Percentiles rank a stretch among this genome's conserved stretches.
These are phyloP conservation scores for Ficedula albicollis DNA, from an alignment of 2,797 vertebrate species.

Conservation along the genomic window DNA sequence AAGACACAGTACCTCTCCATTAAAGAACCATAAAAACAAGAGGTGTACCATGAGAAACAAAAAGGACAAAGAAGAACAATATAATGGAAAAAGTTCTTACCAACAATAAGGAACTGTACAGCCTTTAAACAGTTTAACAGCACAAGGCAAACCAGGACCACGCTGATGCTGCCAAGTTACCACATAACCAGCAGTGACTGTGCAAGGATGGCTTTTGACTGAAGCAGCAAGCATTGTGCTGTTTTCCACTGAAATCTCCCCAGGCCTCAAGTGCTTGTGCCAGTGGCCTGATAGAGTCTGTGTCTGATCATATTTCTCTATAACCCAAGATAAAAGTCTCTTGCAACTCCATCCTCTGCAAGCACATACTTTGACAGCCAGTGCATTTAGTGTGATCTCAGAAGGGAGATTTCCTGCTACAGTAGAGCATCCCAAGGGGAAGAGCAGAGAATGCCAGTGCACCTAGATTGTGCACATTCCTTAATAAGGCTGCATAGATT, in stretches of 20 bases:
- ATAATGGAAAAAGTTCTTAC: constrained; percentile 11
- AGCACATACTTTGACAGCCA: neutral
- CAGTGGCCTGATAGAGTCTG: neutral
- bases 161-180: neutral
- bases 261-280: neutral
- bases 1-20: constrained; percentile 38
- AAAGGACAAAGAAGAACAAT: neutral
- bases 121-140: neutral
- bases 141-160: neutral
- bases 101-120: neutral
- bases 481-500: neutral
- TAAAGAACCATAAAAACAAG: constrained; percentile 54
- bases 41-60: constrained; percentile 48
- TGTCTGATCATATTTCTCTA: neutral
- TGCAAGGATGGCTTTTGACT: neutral
- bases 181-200: neutral
- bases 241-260: neutral
- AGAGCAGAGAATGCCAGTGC: neutral
- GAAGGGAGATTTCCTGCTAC: neutral
- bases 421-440: neutral
- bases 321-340: neutral
- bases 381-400: neutral
- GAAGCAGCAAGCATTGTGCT: neutral
- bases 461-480: neutral
- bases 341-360: neutral